phyloP scores from a whole-genome alignment of 2,113 vertebrate species.

The Microcebus griseorufus region DNA sequence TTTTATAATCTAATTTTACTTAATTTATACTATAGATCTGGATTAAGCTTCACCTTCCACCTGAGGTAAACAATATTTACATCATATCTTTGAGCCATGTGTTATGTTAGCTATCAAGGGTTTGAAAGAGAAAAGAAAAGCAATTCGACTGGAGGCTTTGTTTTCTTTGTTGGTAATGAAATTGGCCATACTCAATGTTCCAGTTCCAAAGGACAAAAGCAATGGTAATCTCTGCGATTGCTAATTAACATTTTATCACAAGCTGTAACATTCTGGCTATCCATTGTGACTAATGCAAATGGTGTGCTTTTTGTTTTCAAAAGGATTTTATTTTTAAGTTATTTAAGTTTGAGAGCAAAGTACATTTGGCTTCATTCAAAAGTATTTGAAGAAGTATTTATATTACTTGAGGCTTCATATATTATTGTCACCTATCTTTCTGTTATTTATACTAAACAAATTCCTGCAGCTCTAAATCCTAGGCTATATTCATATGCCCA shows the following conservation, averaged over 20 bases:
- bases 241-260: constrained; percentile 43
- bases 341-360: constrained; percentile 29
- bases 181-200: neutral
- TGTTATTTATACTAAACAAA: constrained; percentile 29
- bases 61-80: neutral
- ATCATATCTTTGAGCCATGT: neutral
- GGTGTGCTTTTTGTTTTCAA: neutral
- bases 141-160: neutral
- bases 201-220: constrained; percentile 33
- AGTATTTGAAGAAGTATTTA: constrained; percentile 31
- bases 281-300: constrained; percentile 14
- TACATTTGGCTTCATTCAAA: neutral
- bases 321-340: neutral
- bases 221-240: neutral
- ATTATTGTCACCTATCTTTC: neutral
- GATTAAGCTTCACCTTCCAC: neutral
- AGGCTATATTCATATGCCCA: neutral
- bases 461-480: neutral
- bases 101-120: neutral
- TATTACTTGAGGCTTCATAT: constrained; percentile 11
- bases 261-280: neutral
- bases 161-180: constrained; percentile 35
- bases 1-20: constrained; percentile 41
- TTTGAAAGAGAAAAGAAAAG: constrained; percentile 31
- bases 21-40: neutral